Evolutionary conservation across 1,140 invertebrate species (phyloP).

Genomic region (Brachionus rotundiformis): DNA sequence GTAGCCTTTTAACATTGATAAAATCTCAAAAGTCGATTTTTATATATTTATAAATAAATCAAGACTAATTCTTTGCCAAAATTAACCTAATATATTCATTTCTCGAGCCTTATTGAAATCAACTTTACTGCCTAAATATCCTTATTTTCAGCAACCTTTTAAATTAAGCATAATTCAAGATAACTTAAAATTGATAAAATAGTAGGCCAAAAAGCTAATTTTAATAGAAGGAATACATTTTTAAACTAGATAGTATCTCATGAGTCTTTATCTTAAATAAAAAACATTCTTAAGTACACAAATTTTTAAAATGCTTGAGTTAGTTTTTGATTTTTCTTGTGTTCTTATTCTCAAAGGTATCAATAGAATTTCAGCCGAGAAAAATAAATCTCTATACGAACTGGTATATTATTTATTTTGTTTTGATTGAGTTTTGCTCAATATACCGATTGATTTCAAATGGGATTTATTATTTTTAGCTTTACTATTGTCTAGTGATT

Average conservation of each 20-base stretch:
- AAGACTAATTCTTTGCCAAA: too few relatives aligned
- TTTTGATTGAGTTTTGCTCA: neutral
- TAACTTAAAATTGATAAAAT: neutral
- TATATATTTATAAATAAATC: neutral
- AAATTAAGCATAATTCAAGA: too few relatives aligned
- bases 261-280: too few relatives aligned
- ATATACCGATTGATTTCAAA: conserved; percentile 29
- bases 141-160: too few relatives aligned
- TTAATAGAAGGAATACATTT: too few relatives aligned
- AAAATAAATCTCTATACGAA: neutral
- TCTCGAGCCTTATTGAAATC: too few relatives aligned
- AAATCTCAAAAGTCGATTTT: neutral
- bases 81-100: too few relatives aligned
- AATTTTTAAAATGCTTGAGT: neutral
- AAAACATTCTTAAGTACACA: too few relatives aligned
- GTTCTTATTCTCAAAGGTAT: neutral
- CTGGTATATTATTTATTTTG: neutral
- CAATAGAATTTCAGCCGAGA: neutral
- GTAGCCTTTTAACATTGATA: neutral
- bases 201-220: too few relatives aligned
- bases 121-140: too few relatives aligned
- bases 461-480: conserved; percentile 15
- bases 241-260: neutral
- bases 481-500: conserved; percentile 32
- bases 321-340: neutral